These are phyloP conservation scores for Sus scrofa DNA, from an alignment of 2,113 vertebrate species.

Conservation along the genomic window T2T-Sscrofa CM000826.6:141153501-141154000, in stretches of 20 bases:
- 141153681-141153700: slow-evolving; percentile 25
- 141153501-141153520: slow-evolving; percentile 48
- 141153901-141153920: not conserved
- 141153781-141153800: slow-evolving; percentile 4
- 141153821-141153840: not conserved
- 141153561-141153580: slow-evolving; percentile 68
- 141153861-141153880: not conserved
- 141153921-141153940: not conserved
- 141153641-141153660: slow-evolving; percentile 82
- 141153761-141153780: slow-evolving; percentile 54
- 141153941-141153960: slow-evolving; percentile 20
- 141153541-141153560: slow-evolving; percentile 56
- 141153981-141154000: slow-evolving; percentile 3
- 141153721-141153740: slow-evolving; percentile 72
- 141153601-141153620: slow-evolving; percentile 68
- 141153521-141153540: slow-evolving; percentile 54
- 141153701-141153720: slow-evolving; percentile 1
- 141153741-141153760: slow-evolving; percentile 10
- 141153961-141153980: not conserved
- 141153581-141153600: slow-evolving; percentile 73
- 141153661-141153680: slow-evolving; percentile 81
- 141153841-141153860: slow-evolving; percentile 34
- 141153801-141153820: slow-evolving; percentile 9
- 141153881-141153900: not conserved
- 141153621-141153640: slow-evolving; percentile 68